Evolutionary conservation across 2,797 vertebrate genomes (phyloP).

Genomic region (Loriculus beryllinus): DNA sequence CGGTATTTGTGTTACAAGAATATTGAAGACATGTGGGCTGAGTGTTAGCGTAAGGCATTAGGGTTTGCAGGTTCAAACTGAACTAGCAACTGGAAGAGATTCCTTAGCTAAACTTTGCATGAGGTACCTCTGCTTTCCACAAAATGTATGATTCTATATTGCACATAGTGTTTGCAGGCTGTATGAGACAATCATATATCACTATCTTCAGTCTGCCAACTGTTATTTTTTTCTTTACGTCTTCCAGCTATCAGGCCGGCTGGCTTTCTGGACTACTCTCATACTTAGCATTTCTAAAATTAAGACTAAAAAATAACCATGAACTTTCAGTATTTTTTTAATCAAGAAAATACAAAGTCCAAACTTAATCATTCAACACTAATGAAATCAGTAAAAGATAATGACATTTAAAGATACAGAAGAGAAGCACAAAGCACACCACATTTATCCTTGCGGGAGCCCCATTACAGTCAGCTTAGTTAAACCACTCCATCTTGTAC

Average conservation of each 20-base stretch:
- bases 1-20: background rate
- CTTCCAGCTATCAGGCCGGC: background rate
- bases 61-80: background rate
- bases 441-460: background rate
- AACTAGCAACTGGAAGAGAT: background rate
- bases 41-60: background rate
- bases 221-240: background rate
- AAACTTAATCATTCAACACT: background rate
- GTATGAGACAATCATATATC: background rate
- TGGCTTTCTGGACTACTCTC: background rate
- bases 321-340: background rate
- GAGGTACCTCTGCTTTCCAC: background rate
- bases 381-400: background rate
- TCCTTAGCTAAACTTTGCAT: background rate
- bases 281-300: background rate
- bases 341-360: background rate
- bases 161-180: background rate
- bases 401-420: background rate
- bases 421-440: background rate
- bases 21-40: background rate
- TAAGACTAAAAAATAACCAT: background rate
- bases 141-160: background rate
- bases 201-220: background rate
- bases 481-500: accelerated
- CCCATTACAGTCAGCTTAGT: background rate